Evolutionary conservation across 2,888 invertebrate species (phyloP).

Genomic region (Mamestra brassicae): DNA sequence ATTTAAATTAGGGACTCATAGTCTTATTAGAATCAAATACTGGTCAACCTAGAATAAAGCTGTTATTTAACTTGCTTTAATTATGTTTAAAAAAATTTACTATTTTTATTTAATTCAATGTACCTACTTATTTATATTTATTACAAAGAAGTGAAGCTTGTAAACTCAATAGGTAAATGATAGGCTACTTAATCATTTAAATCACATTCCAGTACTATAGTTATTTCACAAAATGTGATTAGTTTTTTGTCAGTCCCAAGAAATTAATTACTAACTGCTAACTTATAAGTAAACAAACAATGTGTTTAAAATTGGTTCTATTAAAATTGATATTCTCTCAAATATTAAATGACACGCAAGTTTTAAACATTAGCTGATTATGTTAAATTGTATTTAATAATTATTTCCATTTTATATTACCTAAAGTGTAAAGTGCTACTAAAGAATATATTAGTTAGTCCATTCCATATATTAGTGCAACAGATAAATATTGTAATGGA

Average conservation of each 20-base stretch:
- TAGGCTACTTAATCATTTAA: constrained; percentile 6
- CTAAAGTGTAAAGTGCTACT: neutral
- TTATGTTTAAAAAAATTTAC: neutral
- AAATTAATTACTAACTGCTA: neutral
- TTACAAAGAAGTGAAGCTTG: neutral
- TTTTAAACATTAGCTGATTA: neutral
- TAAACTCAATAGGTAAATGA: neutral
- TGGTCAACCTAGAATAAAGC: neutral
- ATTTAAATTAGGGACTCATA: constrained; percentile 21
- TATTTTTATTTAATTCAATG: neutral
- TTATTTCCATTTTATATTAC: neutral
- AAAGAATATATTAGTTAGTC: neutral
- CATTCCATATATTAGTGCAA: constrained; percentile 25
- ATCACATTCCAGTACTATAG: constrained; percentile 4
- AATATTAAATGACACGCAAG: neutral
- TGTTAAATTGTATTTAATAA: neutral
- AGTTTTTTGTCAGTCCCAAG: neutral
- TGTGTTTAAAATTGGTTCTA: neutral
- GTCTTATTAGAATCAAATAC: constrained; percentile 20
- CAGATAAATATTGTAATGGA: constrained; percentile 14
- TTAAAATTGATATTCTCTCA: neutral
- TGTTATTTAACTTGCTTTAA: neutral
- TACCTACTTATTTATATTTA: neutral
- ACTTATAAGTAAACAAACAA: neutral
- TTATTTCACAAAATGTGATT: neutral